These are phyloP conservation scores for Agonopterix heracliana DNA, from an alignment of 2,888 invertebrate species.

Conservation along the genomic window DNA sequence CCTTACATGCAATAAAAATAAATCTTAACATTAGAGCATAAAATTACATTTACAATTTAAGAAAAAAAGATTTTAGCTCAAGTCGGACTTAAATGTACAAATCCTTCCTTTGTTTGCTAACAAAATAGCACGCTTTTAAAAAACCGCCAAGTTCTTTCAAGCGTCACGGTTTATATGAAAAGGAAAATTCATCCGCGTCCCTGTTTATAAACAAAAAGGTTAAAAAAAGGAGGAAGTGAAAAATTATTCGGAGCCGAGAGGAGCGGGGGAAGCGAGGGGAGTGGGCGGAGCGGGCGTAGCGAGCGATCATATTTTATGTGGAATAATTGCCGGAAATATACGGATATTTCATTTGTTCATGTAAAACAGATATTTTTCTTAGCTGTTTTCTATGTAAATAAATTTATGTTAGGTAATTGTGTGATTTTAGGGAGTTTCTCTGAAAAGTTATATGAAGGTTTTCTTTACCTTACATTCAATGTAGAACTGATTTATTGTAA, in stretches of 20 bases:
- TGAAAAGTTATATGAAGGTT: no score
- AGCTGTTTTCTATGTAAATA: neutral
- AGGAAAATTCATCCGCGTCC: slow-evolving; percentile 14
- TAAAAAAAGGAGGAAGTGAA: slow-evolving; percentile 24
- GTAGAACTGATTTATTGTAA: no score
- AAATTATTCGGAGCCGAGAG: slow-evolving; percentile 21
- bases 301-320: slow-evolving; percentile 26
- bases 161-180: slow-evolving; percentile 15
- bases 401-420: no score
- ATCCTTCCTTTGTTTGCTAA: neutral
- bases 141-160: slow-evolving; percentile 8
- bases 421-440: no score
- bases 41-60: no score
- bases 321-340: slow-evolving; percentile 30
- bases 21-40: no score
- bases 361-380: neutral
- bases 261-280: slow-evolving; percentile 12
- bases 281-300: slow-evolving; percentile 1
- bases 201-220: slow-evolving; percentile 28
- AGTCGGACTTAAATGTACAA: neutral
- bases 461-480: no score
- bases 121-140: slow-evolving; percentile 5
- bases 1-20: no score
- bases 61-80: no score
- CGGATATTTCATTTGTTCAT: slow-evolving; percentile 20